phyloP scores from a whole-genome alignment of 2,113 vertebrate species.

The Sciurus niger region DNA sequence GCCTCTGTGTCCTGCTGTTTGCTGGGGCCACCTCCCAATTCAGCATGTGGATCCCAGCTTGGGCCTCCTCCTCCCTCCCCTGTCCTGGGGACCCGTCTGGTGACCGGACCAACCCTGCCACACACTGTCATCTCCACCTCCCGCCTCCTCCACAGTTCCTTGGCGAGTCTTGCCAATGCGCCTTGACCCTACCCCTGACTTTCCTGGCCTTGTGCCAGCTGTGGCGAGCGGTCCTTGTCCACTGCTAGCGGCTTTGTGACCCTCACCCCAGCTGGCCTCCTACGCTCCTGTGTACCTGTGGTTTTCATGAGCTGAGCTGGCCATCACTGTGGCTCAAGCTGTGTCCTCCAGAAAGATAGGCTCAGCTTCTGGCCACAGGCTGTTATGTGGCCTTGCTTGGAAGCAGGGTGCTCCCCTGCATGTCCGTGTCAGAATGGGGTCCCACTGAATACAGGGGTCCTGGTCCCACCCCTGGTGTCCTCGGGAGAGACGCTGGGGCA shows the following conservation, averaged over 20 bases:
- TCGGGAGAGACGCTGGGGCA: not conserved
- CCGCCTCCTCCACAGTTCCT: not conserved
- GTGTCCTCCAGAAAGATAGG: too few species aligned
- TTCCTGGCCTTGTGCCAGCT: not conserved
- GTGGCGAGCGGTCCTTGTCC: not conserved
- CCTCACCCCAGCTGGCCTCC: fast-evolving
- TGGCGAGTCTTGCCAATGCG: not conserved
- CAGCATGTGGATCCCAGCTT: not conserved
- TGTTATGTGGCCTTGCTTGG: not conserved
- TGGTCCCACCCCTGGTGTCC: fast-evolving
- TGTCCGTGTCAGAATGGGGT: not conserved
- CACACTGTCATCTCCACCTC: not conserved
- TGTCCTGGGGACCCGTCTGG: too few species aligned
- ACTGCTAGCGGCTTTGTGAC: not conserved
- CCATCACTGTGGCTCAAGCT: not conserved
- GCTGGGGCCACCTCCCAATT: too few species aligned
- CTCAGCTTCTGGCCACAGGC: too few species aligned
- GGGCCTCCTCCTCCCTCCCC: not conserved
- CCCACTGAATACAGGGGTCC: too few species aligned
- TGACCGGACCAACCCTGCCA: not conserved
- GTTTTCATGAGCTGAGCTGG: not conserved
- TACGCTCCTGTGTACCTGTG: too few species aligned
- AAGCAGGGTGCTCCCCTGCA: not conserved
- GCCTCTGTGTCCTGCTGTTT: not conserved
- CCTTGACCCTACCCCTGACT: too few species aligned